A percentile compares a stretch with the other conserved stretches of the same genome.
Evolutionary conservation across 2,797 vertebrate genomes (phyloP).

Genomic region (Danio choprae): DNA sequence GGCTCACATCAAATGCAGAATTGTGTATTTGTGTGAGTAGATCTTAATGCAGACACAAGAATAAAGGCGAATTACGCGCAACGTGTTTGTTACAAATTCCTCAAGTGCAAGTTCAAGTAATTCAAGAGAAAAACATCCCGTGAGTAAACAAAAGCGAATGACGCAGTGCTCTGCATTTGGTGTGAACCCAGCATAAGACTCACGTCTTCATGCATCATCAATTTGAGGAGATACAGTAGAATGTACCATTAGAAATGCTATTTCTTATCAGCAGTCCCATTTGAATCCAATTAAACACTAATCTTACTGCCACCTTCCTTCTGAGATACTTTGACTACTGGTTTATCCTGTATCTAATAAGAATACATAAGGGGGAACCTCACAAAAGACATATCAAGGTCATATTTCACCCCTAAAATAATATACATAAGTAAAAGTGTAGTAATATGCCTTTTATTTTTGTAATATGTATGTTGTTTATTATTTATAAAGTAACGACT

Average conservation of each 20-base stretch:
- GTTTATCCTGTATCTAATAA: not conserved
- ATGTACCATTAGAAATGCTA: not conserved
- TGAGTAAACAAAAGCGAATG: too few species aligned
- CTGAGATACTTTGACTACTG: not conserved
- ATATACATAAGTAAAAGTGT: not conserved
- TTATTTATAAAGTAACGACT: too few species aligned
- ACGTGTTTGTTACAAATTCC: too few species aligned
- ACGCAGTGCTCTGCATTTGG: too few species aligned
- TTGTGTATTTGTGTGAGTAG: not conserved
- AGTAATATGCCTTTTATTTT: too few species aligned
- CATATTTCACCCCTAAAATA: not conserved
- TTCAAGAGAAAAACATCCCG: too few species aligned
- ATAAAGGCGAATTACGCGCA: too few species aligned
- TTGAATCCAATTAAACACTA: not conserved
- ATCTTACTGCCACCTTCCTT: not conserved
- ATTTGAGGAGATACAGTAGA: not conserved
- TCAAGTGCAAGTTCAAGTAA: not conserved
- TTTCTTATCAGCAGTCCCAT: not conserved
- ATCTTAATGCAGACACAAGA: too few species aligned
- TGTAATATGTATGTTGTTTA: too few species aligned
- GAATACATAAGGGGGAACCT: not conserved
- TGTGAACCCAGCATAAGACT: too few species aligned
- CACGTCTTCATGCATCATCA: too few species aligned
- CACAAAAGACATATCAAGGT: not conserved
- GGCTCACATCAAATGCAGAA: constrained; percentile 11